A percentile compares a stretch with the other conserved stretches of the same genome.
Evolutionary conservation across 2,888 invertebrate genomes (phyloP).

Genomic region (Hedya salicella): DNA sequence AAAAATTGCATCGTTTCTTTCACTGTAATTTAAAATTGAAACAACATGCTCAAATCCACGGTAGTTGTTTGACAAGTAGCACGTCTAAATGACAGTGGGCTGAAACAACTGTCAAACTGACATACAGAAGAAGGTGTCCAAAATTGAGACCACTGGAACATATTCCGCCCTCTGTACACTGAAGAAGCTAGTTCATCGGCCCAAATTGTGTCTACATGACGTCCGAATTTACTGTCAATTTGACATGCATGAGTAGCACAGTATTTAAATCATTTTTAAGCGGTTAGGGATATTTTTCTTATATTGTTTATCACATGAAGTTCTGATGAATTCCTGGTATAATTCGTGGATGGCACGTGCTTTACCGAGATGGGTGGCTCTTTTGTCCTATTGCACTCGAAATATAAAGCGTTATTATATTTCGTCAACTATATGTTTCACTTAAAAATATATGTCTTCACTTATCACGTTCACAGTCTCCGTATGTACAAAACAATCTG

Average conservation of each 20-base stretch:
- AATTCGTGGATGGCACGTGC: too few relatives aligned
- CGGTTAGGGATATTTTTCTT: too few relatives aligned
- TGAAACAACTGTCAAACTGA: slow-evolving; percentile 32
- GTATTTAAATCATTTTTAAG: too few relatives aligned
- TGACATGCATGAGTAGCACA: slow-evolving; percentile 1
- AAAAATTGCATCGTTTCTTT: background rate
- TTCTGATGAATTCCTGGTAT: too few relatives aligned
- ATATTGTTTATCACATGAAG: too few relatives aligned
- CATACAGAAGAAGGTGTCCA: slow-evolving; percentile 5
- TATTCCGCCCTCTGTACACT: slow-evolving; percentile 23
- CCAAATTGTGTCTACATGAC: slow-evolving; percentile 4
- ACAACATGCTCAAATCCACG: slow-evolving; percentile 3
- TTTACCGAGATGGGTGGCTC: too few relatives aligned
- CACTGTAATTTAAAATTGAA: background rate
- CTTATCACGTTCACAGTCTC: too few relatives aligned
- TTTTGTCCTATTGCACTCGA: too few relatives aligned
- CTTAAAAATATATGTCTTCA: too few relatives aligned
- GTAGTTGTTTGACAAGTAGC: slow-evolving; percentile 6
- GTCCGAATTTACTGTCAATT: background rate
- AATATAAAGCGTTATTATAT: too few relatives aligned
- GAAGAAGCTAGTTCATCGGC: slow-evolving; percentile 21
- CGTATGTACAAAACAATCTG: too few relatives aligned
- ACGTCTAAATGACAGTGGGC: slow-evolving; percentile 14
- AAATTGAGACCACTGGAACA: slow-evolving; percentile 7
- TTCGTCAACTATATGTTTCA: too few relatives aligned